A percentile compares a stretch with the other conserved stretches of the same genome.
Conservation (phyloP, 1,140 invertebrate species). For the Antheraea mylitta region DNA sequence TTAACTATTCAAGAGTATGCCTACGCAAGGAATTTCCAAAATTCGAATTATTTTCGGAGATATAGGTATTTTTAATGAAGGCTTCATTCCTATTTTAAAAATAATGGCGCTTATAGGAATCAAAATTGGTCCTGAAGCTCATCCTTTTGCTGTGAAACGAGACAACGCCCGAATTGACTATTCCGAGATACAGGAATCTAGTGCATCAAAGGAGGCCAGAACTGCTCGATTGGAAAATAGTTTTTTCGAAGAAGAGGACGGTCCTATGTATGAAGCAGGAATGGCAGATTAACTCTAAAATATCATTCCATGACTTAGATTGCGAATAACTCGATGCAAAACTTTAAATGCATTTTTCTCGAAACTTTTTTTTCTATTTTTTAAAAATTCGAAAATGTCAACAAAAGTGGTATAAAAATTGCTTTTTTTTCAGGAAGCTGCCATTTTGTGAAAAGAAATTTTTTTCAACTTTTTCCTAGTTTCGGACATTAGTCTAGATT, state of each 20-base stretch:
- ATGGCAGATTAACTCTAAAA: conserved; percentile 5
- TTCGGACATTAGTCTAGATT: no score
- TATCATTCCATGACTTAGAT: conserved; percentile 6
- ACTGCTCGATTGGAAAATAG: conserved; percentile 11
- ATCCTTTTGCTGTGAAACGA: not conserved
- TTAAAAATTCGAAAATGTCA: no score
- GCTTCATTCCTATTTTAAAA: conserved; percentile 7
- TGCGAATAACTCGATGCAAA: no score
- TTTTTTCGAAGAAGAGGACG: not conserved
- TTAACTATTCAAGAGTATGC: no score
- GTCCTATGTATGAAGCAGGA: not conserved
- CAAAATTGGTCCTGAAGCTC: not conserved
- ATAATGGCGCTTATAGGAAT: not conserved
- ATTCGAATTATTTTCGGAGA: no score
- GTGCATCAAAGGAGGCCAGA: not conserved
- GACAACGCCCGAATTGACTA: conserved; percentile 5
- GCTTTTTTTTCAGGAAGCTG: no score
- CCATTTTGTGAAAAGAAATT: no score
- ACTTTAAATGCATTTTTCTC: no score
- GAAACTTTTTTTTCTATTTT: conserved; percentile 23
- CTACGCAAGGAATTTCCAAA: no score
- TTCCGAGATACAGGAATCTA: conserved; percentile 2
- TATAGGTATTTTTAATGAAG: conserved; percentile 1
- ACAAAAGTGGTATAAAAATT: no score
- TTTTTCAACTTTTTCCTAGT: no score